These are phyloP conservation scores for Pseudorasbora parva DNA, from an alignment of 2,113 vertebrate genomes.

Conservation along the genomic window DNA sequence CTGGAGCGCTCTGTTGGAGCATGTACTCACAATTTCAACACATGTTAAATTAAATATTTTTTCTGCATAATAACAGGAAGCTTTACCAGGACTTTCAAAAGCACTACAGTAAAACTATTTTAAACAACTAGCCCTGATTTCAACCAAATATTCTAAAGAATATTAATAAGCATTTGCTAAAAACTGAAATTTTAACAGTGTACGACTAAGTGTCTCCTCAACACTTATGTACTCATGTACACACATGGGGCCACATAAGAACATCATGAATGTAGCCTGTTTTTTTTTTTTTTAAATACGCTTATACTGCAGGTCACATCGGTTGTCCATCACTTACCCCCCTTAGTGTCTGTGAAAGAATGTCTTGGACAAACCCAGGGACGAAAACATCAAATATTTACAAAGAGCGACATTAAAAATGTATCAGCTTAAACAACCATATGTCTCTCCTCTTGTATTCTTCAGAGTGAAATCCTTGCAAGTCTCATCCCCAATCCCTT, in stretches of 20 bases:
- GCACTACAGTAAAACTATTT: neutral
- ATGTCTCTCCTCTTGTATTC: slow-evolving; percentile 5
- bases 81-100: neutral
- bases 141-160: neutral
- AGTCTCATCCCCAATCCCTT: neutral
- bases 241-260: neutral
- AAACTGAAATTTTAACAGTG: neutral
- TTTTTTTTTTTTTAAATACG: no score
- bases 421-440: slow-evolving; percentile 28
- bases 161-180: neutral
- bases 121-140: neutral
- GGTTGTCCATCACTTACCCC: neutral
- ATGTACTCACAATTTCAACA: neutral
- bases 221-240: neutral
- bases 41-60: neutral
- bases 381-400: slow-evolving; percentile 54
- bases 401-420: slow-evolving; percentile 52
- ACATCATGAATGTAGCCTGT: neutral
- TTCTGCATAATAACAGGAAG: neutral
- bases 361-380: slow-evolving; percentile 14
- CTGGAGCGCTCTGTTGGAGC: neutral
- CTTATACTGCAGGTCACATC: neutral
- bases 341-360: neutral
- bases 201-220: neutral
- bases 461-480: neutral